Base-by-base conservation (phyloP, 2,797 vertebrate species). In the Argentina silus region DNA sequence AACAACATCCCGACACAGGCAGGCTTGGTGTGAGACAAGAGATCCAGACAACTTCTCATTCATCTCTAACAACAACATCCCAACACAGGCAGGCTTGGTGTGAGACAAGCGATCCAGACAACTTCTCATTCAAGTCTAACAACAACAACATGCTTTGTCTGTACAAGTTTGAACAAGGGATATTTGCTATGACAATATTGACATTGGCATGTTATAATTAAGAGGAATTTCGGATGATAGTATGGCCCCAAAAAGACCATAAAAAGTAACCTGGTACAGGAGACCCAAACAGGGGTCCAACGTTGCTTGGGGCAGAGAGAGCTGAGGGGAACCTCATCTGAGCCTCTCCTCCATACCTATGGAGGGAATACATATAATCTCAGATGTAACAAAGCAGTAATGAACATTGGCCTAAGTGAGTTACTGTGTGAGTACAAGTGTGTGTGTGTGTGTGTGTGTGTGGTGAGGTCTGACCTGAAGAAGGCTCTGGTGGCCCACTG, bases 321-420 rank as follows among this genome's bases (percentile, higher is more conserved):
- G 95, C 87, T 43, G 96, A 89, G 0, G 97, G 95, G 82, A 99
- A 96, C 76, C 96, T 94, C 96, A 98, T 97, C 88, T 99, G 97
- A 64, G 98, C 96, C 88, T 99, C 98, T 81, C 97, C 97, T 53
- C 98, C 98, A 14, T 98, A 99, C 86, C 98, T 99, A 73, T 63
- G 70, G 64, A 0, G 1, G 56, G 19, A 68, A 56, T 53, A 62
- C 17, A 36, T 1, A 36, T 36, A 1, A 36, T 4, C 27, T 36
- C 27, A 36, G 27, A 36, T 1, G 27, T 36, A 36, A 4, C 27
- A 36, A 1, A 36, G 27, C 27, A 36, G 27, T 36, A 36, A 36
- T 36, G 27, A 36, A 51, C 50, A 51, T 0, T 51, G 10, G 11
- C 50, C 14, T 8, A 14, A 8, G 15, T 14, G 6, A n/a, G 12